These are phyloP conservation scores for Antedon mediterranea DNA, from an alignment of 53 echinoderm and acorn worm genomes.

Conservation along the genomic window DNA sequence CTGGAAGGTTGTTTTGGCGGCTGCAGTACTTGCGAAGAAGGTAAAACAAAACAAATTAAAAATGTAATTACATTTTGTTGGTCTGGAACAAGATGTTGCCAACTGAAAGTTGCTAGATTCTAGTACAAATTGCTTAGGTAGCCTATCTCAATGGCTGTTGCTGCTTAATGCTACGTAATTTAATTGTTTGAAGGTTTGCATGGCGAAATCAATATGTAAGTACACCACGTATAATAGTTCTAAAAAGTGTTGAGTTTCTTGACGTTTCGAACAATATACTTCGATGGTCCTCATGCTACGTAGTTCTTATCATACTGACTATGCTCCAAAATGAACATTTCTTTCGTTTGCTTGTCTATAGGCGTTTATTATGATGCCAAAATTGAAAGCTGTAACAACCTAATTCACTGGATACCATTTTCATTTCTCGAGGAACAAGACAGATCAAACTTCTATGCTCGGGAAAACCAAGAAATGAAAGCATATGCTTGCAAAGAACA, in stretches of 20 bases:
- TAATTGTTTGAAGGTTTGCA: no score
- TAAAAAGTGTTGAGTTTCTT: no score
- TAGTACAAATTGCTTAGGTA: no score
- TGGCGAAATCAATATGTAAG: no score
- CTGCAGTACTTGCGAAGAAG: slow-evolving; percentile 28
- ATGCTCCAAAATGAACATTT: not conserved
- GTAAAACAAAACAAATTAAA: no score
- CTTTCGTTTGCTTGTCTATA: slow-evolving; percentile 1
- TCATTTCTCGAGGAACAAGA: slow-evolving; percentile 26
- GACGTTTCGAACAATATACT: no score
- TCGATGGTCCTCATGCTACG: not conserved
- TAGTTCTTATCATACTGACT: not conserved
- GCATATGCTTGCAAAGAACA: slow-evolving; percentile 22
- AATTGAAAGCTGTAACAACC: slow-evolving; percentile 33
- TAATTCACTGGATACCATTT: slow-evolving; percentile 44
- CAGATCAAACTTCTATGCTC: slow-evolving; percentile 24
- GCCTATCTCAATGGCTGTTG: no score
- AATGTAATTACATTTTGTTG: no score
- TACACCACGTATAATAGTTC: no score
- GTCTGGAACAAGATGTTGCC: no score
- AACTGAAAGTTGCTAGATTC: no score
- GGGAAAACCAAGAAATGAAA: slow-evolving; percentile 29
- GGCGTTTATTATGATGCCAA: slow-evolving; percentile 21
- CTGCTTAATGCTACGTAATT: no score
- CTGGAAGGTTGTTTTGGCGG: slow-evolving; percentile 24